Evolutionary conservation across 2,888 invertebrate species (phyloP).

Genomic region (Mythimna impura): DNA sequence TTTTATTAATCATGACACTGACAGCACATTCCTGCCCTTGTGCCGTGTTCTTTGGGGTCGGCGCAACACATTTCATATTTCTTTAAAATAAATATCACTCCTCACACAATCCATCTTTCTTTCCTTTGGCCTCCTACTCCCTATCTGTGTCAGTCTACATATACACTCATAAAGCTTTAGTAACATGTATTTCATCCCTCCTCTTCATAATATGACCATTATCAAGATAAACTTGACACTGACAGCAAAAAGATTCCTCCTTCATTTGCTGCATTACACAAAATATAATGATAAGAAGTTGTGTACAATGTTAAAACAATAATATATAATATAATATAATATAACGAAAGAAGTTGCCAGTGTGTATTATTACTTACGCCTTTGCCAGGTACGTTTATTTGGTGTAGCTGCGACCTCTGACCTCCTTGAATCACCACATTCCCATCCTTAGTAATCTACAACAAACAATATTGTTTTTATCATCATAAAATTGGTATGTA

Average conservation of each 20-base stretch:
- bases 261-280: background rate
- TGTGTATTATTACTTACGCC: slow-evolving; percentile 88
- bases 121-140: too few relatives aligned
- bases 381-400: slow-evolving; percentile 93
- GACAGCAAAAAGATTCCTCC: background rate
- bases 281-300: background rate
- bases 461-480: background rate
- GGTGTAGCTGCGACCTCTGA: slow-evolving; percentile 91
- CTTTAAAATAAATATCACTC: too few relatives aligned
- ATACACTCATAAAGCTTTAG: too few relatives aligned
- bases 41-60: background rate
- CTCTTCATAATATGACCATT: too few relatives aligned
- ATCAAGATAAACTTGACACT: too few relatives aligned
- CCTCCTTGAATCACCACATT: slow-evolving; percentile 73
- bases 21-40: background rate
- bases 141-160: too few relatives aligned
- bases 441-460: slow-evolving; percentile 76
- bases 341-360: background rate
- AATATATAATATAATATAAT: too few relatives aligned
- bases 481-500: background rate
- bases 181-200: too few relatives aligned
- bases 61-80: background rate
- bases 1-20: background rate
- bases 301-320: too few relatives aligned
- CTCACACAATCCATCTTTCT: too few relatives aligned